Base-by-base conservation (phyloP, 92 coral and sea anemone species). In the Parazoanthus swiftii region DNA sequence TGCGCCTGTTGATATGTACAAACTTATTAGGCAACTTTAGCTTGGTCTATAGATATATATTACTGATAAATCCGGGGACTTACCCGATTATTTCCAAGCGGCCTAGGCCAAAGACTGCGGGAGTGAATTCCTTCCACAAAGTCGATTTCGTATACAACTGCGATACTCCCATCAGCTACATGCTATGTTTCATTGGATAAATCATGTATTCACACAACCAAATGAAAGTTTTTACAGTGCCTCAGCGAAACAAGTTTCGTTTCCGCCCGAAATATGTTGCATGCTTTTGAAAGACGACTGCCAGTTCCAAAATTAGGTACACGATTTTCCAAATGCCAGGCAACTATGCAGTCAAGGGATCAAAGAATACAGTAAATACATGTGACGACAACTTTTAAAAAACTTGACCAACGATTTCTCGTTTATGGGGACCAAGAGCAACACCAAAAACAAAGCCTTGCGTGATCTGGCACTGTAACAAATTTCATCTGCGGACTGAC, bases 61-160 rank as follows among this genome's bases (percentile, higher is more conserved):
- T 70, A 82, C 76, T 39, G 86, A 82, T 38, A 65, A 82, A 39
- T 82, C 86, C 63, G 86, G 58, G 44, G 36, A 82, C 76, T 82
- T 82, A 82, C 86, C 80, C 80, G 80, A 76, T 23, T 37, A 76
- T 18, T 38, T 76, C 80, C 80, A 63, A 18, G 48, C 23, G 80
- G 50, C 80, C 56, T 23, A 38, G 86, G 76, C 86, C 86, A 82
- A 66, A 82, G 86, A 74, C 86, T 39, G 86, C 65, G 76, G 33
- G 59, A 82, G 54, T 67, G 86, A 42, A 15, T 67, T 37, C 76
- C 76, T 66, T 82, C 76, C 85, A 59, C 74, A 81, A 8, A 50
- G 85, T 8, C 15, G 85, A 81, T 29, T 81, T 79, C 63, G 35
- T 56, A 26, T 35, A 81, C 25, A 29, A 81, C 59, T 33, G 80